Conservation (phyloP, 2,888 invertebrate genomes). For the Dicroscelio sp. region DNA sequence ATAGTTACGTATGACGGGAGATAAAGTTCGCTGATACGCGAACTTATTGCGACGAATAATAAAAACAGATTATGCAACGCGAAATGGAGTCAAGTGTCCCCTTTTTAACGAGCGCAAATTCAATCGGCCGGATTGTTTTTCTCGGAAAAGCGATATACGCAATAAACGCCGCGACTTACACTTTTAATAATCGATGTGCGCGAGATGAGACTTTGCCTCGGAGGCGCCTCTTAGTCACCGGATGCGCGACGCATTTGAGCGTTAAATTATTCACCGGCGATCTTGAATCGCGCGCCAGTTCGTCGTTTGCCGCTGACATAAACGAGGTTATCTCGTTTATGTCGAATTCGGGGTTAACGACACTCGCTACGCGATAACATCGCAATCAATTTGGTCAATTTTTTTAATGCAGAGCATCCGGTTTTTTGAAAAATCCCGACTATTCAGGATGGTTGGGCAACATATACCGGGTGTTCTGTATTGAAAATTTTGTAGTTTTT, state of each 20-base stretch:
- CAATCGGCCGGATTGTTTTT: conserved; percentile 51
- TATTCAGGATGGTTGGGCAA: too few relatives aligned
- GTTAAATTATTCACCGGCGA: conserved; percentile 47
- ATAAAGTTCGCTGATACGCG: background rate
- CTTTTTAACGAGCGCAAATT: conserved; percentile 28
- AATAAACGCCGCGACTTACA: conserved; percentile 42
- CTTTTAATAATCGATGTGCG: conserved; percentile 44
- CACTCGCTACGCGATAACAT: too few relatives aligned
- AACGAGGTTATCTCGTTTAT: conserved; percentile 31
- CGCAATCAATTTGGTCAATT: too few relatives aligned
- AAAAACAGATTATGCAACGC: conserved; percentile 42
- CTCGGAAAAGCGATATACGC: conserved; percentile 43
- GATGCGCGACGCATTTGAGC: conserved; percentile 31
- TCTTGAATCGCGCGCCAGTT: conserved; percentile 8
- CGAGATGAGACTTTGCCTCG: conserved; percentile 41
- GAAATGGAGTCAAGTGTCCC: background rate
- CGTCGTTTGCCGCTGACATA: background rate
- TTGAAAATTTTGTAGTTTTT: too few relatives aligned
- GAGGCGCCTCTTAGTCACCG: conserved; percentile 32
- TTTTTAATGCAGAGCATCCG: too few relatives aligned
- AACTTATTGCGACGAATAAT: conserved; percentile 34
- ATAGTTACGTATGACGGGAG: too few relatives aligned
- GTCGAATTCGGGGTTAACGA: conserved; percentile 37
- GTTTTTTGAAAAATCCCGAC: too few relatives aligned
- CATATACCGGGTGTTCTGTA: too few relatives aligned